Evolutionary conservation across 2,113 vertebrate species (phyloP), one percentile per base, ranked within the genome.

Genomic region (Rhizomys pruinosus): DNA sequence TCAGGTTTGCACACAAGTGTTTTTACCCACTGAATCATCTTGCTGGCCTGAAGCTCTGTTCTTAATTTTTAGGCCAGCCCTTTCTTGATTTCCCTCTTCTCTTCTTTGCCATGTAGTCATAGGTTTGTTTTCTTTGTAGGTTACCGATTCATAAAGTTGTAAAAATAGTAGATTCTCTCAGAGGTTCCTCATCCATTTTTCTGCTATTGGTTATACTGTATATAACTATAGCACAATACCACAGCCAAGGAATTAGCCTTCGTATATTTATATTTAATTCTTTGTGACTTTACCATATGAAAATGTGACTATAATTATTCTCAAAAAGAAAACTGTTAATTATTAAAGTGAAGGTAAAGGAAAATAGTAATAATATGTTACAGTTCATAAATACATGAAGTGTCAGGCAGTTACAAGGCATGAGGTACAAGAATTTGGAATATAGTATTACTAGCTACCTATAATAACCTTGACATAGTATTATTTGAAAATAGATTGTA

Each of bases 201-300:
- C 2, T 59, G 34, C 44, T 25, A 57, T 74, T 37, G 32, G n/a
- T 63, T 86, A 4, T 9, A 22, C 74, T 22, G 80, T 59, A 73
- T 7, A 2, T 78, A 77, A 85, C 20, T 72, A n/a, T 34, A 73
- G 17, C 55, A 52, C 15, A 66, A 11, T 89, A 68, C 68, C 47
- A 82, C 63, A 89, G 68, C 25, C 47, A 82, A 25, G 13, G 69
- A 72, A 68, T 78, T 39, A 34, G 55, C 74, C 61, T n/a, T 72
- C 23, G 7, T 89, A 66, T 44, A 81, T 42, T 9, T 68, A 32
- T 69, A 7, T n/a, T 61, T 63, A 59, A 52, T 52, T 52, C 47
- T 52, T 69, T 86, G 22, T 89, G 92, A 66, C 73, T 76, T 93
- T 91, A 76, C 89, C 9, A 89, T 47, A 37, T 63, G 63, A 34